Evolutionary conservation across 2,113 vertebrate species (phyloP).

Genomic region (Lycaon pictus): DNA sequence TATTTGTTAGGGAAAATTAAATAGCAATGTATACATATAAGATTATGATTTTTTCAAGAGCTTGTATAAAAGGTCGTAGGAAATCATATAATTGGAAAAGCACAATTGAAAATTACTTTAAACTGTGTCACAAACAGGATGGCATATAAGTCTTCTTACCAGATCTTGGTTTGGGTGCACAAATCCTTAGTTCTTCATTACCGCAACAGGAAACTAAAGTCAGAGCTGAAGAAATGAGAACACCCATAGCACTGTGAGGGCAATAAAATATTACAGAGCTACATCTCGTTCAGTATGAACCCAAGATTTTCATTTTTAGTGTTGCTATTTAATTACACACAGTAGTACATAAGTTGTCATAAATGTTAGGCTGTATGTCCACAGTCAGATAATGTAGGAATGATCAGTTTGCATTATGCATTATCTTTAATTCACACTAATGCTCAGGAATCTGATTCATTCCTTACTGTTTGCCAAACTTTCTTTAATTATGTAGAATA

Average conservation of each 20-base stretch:
- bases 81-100: slow-evolving; percentile 46
- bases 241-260: neutral
- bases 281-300: slow-evolving; percentile 35
- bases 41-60: slow-evolving; percentile 45
- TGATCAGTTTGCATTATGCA: neutral
- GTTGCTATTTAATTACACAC: slow-evolving; percentile 32
- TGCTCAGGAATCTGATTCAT: neutral
- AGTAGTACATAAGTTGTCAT: neutral
- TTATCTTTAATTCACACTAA: slow-evolving; percentile 39
- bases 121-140: slow-evolving; percentile 39
- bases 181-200: slow-evolving; percentile 53
- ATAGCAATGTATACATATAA: slow-evolving; percentile 33
- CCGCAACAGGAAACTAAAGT: slow-evolving; percentile 4
- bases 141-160: neutral
- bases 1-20: slow-evolving; percentile 53
- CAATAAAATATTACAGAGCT: slow-evolving; percentile 28
- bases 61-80: slow-evolving; percentile 14
- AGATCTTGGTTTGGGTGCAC: slow-evolving; percentile 29
- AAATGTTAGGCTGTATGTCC: neutral
- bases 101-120: slow-evolving; percentile 57
- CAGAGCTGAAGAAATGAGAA: neutral
- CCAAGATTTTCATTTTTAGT: neutral
- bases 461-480: slow-evolving; percentile 39
- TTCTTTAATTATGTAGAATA: slow-evolving; percentile 26
- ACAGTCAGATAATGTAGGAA: slow-evolving; percentile 22